Evolutionary conservation across 2,888 invertebrate species (phyloP).

Genomic region (Scaptomyza reducta): DNA sequence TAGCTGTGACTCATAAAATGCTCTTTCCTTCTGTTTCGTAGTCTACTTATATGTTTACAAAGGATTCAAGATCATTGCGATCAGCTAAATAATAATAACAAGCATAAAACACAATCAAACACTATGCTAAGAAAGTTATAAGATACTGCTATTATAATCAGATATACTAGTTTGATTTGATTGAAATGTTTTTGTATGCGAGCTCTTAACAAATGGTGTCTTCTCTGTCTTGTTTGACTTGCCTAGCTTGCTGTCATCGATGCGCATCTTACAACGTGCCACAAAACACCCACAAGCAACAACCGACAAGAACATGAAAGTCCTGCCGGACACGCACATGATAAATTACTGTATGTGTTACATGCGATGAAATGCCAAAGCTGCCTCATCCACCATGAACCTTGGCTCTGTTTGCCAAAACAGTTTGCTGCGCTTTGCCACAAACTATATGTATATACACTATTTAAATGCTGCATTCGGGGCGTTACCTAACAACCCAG

Average conservation of each 20-base stretch:
- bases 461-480: not conserved
- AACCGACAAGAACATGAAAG: slow-evolving; percentile 46
- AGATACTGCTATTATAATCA: too few species aligned
- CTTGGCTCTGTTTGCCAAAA: slow-evolving; percentile 1
- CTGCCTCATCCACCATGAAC: slow-evolving; percentile 15
- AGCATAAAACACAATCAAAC: too few species aligned
- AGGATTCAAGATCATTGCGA: too few species aligned
- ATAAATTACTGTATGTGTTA: slow-evolving; percentile 67
- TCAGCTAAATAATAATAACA: too few species aligned
- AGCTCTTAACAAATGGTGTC: not conserved
- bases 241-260: slow-evolving; percentile 49
- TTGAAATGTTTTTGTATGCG: not conserved
- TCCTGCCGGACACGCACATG: slow-evolving; percentile 62
- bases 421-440: slow-evolving; percentile 48
- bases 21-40: not conserved
- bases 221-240: not conserved
- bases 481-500: not conserved
- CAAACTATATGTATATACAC: slow-evolving; percentile 45
- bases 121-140: too few species aligned
- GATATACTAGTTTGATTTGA: not conserved
- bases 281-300: slow-evolving; percentile 28
- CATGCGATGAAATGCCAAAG: slow-evolving; percentile 50
- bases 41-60: too few species aligned
- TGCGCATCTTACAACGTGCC: slow-evolving; percentile 52
- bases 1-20: too few species aligned